phyloP scores from a whole-genome alignment of 2,888 invertebrate species.

The Acanthacorydalis orientalis region DNA sequence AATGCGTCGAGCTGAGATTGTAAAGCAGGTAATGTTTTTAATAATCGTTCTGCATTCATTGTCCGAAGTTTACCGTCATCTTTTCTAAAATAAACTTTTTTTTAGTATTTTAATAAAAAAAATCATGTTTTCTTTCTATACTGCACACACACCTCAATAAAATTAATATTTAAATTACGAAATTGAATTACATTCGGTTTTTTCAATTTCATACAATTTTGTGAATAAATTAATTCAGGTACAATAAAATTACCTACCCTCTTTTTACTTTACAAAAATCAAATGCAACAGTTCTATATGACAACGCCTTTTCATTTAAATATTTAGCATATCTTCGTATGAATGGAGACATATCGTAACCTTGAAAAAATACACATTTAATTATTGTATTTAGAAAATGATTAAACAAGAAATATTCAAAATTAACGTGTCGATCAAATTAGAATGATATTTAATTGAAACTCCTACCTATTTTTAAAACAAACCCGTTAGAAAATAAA shows the following conservation, averaged over 20 bases:
- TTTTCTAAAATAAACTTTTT: conserved; percentile 44
- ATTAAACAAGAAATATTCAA: not conserved
- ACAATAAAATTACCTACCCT: conserved; percentile 46
- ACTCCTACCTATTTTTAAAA: too few species aligned
- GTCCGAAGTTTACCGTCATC: conserved; percentile 93
- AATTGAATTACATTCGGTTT: too few species aligned
- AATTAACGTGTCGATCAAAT: too few species aligned
- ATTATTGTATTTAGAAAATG: not conserved
- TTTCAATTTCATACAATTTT: too few species aligned
- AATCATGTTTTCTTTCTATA: not conserved
- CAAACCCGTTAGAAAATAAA: too few species aligned
- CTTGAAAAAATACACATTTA: conserved; percentile 32
- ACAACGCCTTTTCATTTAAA: conserved; percentile 94
- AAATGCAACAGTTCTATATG: conserved; percentile 96
- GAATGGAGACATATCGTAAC: conserved; percentile 98
- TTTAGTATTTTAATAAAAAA: not conserved
- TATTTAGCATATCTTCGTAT: conserved; percentile 96
- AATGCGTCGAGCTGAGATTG: conserved; percentile 91
- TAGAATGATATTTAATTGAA: too few species aligned
- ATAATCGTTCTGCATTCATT: conserved; percentile 92
- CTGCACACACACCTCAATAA: not conserved
- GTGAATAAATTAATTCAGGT: too few species aligned
- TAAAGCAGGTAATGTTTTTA: conserved; percentile 90
- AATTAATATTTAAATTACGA: too few species aligned
- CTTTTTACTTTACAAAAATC: conserved; percentile 99